Base-by-base conservation (phyloP, 2,113 vertebrate genomes). In the Cebus imitator region DNA sequence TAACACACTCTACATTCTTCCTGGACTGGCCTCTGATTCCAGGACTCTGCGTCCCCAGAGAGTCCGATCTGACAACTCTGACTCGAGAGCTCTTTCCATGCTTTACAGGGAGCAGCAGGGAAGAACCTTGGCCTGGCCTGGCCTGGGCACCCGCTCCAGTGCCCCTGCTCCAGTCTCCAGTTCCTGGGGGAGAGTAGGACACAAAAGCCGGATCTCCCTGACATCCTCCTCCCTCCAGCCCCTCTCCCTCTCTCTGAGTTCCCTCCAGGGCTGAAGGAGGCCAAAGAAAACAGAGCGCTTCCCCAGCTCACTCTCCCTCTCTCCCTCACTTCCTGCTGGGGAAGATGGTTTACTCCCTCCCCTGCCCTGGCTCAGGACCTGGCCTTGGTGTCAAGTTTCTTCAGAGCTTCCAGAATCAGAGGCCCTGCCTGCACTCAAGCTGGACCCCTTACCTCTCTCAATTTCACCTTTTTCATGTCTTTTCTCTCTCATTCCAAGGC, bases 221-320 rank as follows among this genome's bases (percentile, higher is more conserved):
- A n/a, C 12, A 90, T 95, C 85, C 88, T 96, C 93, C 90, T 96
- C 95, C 89, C 79, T 94, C 81, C 13, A 66, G 85, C 86, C 90
- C 82, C 86, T 78, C 87, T 91, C 50, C 83, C 94, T 91, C 97
- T 80, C 94, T 87, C 73, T 50, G 43, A 85, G 90, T 86, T 96
- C 96, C 82, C 91, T 92, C 93, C 23, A 4, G 94, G 92, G 95
- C 92, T 96, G 90, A 95, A 97, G 84, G 97, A 98, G 96, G 98
- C 97, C 98, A 98, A 98, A 98, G 96, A 97, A 98, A 98, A 98
- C 98, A 98, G 85, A 97, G 90, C 0, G 58, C 96, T 97, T 96
- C 97, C 96, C 96, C 57, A 78, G 96, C 94, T 87, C 82, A 12
- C 81, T 83, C 89, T 70, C 93, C 96, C 94, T 87, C 75, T 90